A percentile compares a stretch with the other conserved stretches of the same genome.
phyloP scores from a whole-genome alignment of 92 coral and sea anemone genomes.

The Heteractis magnifica region DNA sequence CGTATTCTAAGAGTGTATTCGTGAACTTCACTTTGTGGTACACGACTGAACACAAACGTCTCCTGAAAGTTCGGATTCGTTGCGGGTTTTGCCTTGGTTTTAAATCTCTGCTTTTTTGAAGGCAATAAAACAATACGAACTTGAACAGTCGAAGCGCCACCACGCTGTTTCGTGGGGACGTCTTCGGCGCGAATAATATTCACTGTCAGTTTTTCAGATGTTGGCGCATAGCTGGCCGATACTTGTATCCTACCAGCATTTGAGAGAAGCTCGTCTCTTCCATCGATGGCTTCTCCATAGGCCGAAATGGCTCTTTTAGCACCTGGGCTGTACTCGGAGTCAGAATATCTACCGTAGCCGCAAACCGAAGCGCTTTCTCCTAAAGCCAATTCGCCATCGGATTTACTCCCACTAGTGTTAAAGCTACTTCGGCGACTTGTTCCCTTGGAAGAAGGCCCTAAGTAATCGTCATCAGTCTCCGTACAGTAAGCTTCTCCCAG shows the following conservation, averaged over 20 bases:
- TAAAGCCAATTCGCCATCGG: conserved; percentile 91
- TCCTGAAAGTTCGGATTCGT: conserved; percentile 96
- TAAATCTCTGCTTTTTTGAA: conserved; percentile 83
- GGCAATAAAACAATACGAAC: conserved; percentile 86
- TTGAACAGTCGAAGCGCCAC: conserved; percentile 93
- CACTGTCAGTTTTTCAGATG: conserved; percentile 93
- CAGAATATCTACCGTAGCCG: conserved; percentile 85
- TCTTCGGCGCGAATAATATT: conserved; percentile 95
- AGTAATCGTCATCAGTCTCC: conserved; percentile 95
- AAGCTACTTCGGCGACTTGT: conserved; percentile 98
- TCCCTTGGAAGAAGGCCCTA: conserved; percentile 91
- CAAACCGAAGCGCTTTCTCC: conserved; percentile 95
- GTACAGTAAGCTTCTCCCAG: conserved; percentile 93
- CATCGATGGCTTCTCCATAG: conserved; percentile 80
- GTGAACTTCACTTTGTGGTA: conserved; percentile 82
- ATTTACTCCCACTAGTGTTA: conserved; percentile 96
- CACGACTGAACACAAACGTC: conserved; percentile 92
- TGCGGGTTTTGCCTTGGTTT: conserved; percentile 95
- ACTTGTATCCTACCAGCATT: conserved; percentile 94
- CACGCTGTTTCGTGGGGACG: conserved; percentile 94
- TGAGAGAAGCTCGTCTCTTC: conserved; percentile 82
- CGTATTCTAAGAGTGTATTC: conserved; percentile 85
- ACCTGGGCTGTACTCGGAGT: conserved; percentile 88
- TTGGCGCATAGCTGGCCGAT: conserved; percentile 98
- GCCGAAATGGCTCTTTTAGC: conserved; percentile 86